Conservation (phyloP, 2,888 invertebrate species). For the Drosophila demipolita region DNA sequence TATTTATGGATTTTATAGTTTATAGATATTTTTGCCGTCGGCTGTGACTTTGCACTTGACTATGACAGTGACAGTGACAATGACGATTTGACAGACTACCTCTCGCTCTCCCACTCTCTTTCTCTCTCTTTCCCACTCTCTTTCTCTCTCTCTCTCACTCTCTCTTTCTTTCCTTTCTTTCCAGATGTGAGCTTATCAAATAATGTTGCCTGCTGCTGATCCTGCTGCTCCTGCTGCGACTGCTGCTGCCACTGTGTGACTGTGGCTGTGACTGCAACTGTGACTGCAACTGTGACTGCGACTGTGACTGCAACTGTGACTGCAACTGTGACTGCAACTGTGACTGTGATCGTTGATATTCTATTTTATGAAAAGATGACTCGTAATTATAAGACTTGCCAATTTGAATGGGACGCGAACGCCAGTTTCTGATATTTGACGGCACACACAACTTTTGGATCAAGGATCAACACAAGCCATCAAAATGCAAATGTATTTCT, state of each 20-base stretch:
- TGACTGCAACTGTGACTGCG: not conserved
- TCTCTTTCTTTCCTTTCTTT: not conserved
- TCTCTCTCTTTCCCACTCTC: not conserved
- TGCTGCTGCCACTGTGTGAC: not conserved
- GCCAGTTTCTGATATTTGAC: conserved; percentile 5
- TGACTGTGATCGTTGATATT: not conserved
- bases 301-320: conserved; percentile 15
- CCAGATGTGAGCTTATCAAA: not conserved
- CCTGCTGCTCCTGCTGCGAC: not conserved
- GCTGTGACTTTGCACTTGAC: conserved; percentile 17
- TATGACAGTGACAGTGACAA: conserved; percentile 1
- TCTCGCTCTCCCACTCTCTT: not conserved
- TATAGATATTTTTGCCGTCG: conserved; percentile 12
- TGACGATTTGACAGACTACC: not conserved
- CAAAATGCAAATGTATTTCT: conserved; percentile 7
- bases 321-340: not conserved
- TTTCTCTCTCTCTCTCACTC: not conserved
- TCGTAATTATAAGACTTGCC: conserved; percentile 3
- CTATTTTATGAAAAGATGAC: conserved; percentile 1
- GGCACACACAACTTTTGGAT: conserved; percentile 8
- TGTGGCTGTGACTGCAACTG: conserved; percentile 1
- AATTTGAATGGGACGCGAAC: conserved; percentile 18
- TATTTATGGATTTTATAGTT: conserved; percentile 5
- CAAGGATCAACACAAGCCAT: conserved; percentile 16
- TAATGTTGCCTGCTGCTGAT: not conserved